Evolutionary conservation across 2,888 invertebrate genomes (phyloP).

Genomic region (Erebia palarica): DNA sequence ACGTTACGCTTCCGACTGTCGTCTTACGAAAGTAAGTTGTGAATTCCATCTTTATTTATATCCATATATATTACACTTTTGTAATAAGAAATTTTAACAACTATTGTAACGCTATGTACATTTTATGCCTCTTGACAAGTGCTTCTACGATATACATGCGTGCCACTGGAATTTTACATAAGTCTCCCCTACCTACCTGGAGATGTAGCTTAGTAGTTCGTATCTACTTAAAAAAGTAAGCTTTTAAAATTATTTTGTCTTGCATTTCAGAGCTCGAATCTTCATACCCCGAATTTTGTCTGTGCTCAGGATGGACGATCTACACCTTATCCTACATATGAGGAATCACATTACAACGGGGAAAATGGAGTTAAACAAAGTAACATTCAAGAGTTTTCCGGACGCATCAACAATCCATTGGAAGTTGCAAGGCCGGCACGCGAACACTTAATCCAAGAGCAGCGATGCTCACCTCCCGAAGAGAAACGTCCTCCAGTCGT

Average conservation of each 20-base stretch:
- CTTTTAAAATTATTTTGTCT: constrained; percentile 23
- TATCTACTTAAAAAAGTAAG: constrained; percentile 15
- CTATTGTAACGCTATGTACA: not conserved
- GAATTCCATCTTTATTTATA: not conserved
- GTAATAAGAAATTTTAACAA: too few relatives aligned
- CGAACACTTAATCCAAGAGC: constrained; percentile 54
- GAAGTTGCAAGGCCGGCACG: constrained; percentile 51
- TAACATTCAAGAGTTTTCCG: constrained; percentile 53
- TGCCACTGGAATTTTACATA: not conserved
- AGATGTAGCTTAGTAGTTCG: not conserved
- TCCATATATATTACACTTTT: not conserved
- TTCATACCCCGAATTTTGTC: constrained; percentile 58
- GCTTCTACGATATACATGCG: not conserved
- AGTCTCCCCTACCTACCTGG: not conserved
- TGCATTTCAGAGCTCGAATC: constrained; percentile 60
- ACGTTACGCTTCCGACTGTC: constrained; percentile 67
- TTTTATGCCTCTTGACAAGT: not conserved
- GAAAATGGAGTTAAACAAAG: constrained; percentile 52
- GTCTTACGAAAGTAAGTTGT: constrained; percentile 63
- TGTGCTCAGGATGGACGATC: constrained; percentile 66
- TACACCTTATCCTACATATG: constrained; percentile 67
- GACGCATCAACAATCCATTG: constrained; percentile 44
- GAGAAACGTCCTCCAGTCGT: constrained; percentile 74
- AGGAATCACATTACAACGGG: constrained; percentile 59
- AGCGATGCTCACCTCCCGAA: constrained; percentile 59